Percentiles rank a stretch among this genome's conserved stretches.
Conservation (phyloP, 1,140 invertebrate genomes). For the Manduca sexta region DNA sequence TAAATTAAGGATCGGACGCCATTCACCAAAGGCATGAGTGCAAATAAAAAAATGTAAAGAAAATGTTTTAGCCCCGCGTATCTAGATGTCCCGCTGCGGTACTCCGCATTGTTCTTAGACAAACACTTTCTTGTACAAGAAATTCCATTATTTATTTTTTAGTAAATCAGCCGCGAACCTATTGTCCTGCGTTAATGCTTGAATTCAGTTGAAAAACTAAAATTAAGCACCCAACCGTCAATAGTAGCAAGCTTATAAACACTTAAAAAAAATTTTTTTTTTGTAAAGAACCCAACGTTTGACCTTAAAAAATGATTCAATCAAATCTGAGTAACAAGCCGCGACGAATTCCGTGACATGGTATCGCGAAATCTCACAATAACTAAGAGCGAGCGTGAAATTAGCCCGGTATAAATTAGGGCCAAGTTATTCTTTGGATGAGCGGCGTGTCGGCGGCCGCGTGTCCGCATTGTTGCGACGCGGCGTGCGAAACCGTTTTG, state of each 20-base stretch:
- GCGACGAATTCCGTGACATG: slow-evolving; percentile 58
- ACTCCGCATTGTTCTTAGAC: slow-evolving; percentile 62
- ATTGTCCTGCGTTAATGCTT: slow-evolving; percentile 53
- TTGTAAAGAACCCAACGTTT: no score
- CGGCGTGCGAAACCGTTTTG: slow-evolving; percentile 45
- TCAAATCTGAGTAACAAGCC: slow-evolving; percentile 42
- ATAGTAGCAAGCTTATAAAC: slow-evolving; percentile 17
- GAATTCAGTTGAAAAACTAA: slow-evolving; percentile 47
- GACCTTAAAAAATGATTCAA: slow-evolving; percentile 37
- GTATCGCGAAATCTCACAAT: slow-evolving; percentile 58
- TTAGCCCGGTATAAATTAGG: slow-evolving; percentile 57
- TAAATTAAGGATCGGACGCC: slow-evolving; percentile 64
- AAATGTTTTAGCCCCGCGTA: slow-evolving; percentile 49
- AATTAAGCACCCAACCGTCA: slow-evolving; percentile 29
- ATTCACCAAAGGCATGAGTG: slow-evolving; percentile 54
- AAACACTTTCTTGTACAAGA: slow-evolving; percentile 61
- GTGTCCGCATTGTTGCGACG: slow-evolving; percentile 45
- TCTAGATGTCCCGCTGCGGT: slow-evolving; percentile 67
- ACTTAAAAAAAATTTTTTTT: no score
- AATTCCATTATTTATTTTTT: slow-evolving; percentile 55
- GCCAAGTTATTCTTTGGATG: slow-evolving; percentile 39
- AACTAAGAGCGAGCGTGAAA: slow-evolving; percentile 60
- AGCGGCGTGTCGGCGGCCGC: slow-evolving; percentile 49
- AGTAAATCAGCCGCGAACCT: slow-evolving; percentile 32
- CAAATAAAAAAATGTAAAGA: slow-evolving; percentile 58